Evolutionary conservation across 2,888 invertebrate genomes (phyloP).

Genomic region (Schizaphis graminum): DNA sequence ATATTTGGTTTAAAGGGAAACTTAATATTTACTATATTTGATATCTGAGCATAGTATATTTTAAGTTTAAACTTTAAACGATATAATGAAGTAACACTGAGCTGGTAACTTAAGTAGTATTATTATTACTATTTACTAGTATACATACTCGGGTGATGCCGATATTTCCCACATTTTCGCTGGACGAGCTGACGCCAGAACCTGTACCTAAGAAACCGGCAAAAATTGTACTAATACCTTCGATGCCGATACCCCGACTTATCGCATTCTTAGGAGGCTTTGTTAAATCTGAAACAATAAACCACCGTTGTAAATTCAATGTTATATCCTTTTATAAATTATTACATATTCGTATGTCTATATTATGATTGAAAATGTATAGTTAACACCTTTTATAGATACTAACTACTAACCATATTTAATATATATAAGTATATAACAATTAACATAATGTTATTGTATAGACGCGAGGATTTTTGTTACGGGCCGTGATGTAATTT

Average conservation of each 20-base stretch:
- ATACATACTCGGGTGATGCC: slow-evolving; percentile 58
- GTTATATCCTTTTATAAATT: not conserved
- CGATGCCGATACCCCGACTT: slow-evolving; percentile 56
- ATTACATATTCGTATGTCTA: not conserved
- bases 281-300: slow-evolving; percentile 17
- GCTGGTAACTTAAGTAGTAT: not conserved
- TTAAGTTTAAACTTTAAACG: not conserved
- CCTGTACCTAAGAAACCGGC: slow-evolving; percentile 54
- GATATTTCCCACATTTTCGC: slow-evolving; percentile 65
- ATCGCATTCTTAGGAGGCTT: slow-evolving; percentile 43
- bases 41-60: not conserved
- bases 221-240: slow-evolving; percentile 58
- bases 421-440: not conserved
- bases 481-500: not conserved
- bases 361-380: not conserved
- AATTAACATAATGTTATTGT: not conserved
- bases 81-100: not conserved
- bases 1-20: not conserved
- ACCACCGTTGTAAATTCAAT: not conserved
- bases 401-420: not conserved
- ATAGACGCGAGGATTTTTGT: not conserved
- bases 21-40: not conserved
- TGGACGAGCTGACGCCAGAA: slow-evolving; percentile 32
- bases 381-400: not conserved
- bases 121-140: not conserved